These are phyloP conservation scores for Furnarius figulus DNA, from an alignment of 2,113 vertebrate species.

Conservation along the genomic window DNA sequence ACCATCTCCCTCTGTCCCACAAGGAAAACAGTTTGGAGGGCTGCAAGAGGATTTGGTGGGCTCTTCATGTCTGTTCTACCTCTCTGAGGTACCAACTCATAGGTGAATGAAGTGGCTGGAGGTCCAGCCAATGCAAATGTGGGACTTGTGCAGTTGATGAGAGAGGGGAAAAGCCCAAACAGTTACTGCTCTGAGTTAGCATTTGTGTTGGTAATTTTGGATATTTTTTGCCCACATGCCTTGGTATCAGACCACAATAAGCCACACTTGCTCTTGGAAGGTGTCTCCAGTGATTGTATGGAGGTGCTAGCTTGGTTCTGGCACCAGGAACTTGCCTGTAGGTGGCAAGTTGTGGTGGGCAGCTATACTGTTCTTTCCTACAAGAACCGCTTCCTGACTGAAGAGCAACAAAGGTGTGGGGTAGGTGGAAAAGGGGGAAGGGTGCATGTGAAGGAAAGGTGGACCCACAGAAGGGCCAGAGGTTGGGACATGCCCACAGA, in stretches of 20 bases:
- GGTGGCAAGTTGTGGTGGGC: background rate
- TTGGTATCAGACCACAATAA: fast-evolving
- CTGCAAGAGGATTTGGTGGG: background rate
- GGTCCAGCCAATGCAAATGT: background rate
- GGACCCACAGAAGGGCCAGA: background rate
- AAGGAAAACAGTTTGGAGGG: background rate
- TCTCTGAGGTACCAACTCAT: background rate
- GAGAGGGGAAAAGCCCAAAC: background rate
- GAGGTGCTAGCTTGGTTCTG: fast-evolving
- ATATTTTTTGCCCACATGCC: background rate
- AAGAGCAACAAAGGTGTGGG: background rate
- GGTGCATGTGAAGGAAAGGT: background rate
- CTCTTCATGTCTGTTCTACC: background rate
- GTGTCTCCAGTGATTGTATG: background rate
- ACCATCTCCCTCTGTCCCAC: background rate
- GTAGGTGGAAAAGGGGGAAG: background rate
- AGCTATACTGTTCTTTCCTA: background rate
- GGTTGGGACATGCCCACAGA: background rate
- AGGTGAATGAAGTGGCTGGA: background rate
- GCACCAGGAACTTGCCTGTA: background rate
- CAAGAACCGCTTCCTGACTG: background rate
- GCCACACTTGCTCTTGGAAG: background rate
- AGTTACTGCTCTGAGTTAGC: background rate
- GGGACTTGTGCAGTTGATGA: background rate
- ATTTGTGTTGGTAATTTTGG: background rate